Base-by-base conservation (phyloP, 2,888 invertebrate species). In the Callyntrura sp. region DNA sequence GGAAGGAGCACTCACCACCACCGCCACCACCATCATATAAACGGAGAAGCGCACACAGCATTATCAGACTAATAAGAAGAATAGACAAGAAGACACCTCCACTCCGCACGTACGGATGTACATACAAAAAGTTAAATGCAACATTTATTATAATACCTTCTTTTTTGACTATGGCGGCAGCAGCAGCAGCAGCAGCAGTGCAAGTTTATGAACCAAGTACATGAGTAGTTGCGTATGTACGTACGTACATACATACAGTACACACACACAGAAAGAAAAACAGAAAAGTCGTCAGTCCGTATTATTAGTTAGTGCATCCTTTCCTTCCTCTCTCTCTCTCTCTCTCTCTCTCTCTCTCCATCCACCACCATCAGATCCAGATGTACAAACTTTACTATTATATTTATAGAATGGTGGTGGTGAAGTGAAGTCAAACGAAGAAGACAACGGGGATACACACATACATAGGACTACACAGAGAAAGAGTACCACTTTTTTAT, bases 401-500 rank as follows among this genome's bases (percentile, higher is more conserved):
- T 78, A 78, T 78, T 78, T 78, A 78, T 78, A 78, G 78, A 78
- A 78, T 51, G 55, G 57, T 55, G 78, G 55, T 78, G 78, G 78
- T 51, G 78, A 78, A 78, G 78, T 78, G 28, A 78, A 78, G 55
- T 78, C 57, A 57, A 35, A 78, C 51, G 45, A 62, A 82, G 45
- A 62, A 20, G 35, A 68, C 60, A 62, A 17, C 57, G n/a, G 9
- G n/a, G n/a, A n/a, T 14, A n/a, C 12, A 51, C 14, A 51, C 51
- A 51, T 2, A 8, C 3, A 65, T 48, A 76, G 12, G n/a, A 51
- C 2, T 2, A 60, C 17, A 60, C 8, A 57, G 79, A 51, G 51
- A 70, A 68, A 68, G 70, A 51, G 51, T 68, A 35, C 35, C 62
- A 70, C 60, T 76, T 85, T 82, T 68, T 85, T 85, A 78, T 85